A percentile compares a stretch with the other conserved stretches of the same genome.
Conservation (phyloP, 2,888 invertebrate genomes). For the Eumerus sabulonum region DNA sequence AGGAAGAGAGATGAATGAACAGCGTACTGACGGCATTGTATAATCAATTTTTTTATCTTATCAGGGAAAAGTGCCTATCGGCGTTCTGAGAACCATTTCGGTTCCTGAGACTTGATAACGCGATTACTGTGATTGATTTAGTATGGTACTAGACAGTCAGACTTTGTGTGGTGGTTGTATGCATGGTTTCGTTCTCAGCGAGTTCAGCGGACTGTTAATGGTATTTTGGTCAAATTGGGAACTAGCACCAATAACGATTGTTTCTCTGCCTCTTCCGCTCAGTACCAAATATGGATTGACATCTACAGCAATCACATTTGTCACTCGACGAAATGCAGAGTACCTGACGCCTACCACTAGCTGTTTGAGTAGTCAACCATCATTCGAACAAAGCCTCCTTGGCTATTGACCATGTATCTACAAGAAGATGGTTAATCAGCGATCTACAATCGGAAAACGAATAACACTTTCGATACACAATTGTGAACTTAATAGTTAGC, state of each 20-base stretch:
- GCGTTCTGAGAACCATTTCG: too few relatives aligned
- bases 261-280: slow-evolving; percentile 22
- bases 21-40: too few relatives aligned
- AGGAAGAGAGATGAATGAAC: too few relatives aligned
- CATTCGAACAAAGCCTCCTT: too few relatives aligned
- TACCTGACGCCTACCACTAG: neutral
- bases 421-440: neutral
- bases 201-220: slow-evolving; percentile 36
- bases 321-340: slow-evolving; percentile 35
- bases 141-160: too few relatives aligned
- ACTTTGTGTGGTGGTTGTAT: too few relatives aligned
- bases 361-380: too few relatives aligned
- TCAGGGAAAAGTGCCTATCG: too few relatives aligned
- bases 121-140: too few relatives aligned
- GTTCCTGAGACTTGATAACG: too few relatives aligned
- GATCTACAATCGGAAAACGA: slow-evolving; percentile 19
- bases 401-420: too few relatives aligned
- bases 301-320: slow-evolving; percentile 20
- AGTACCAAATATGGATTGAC: slow-evolving; percentile 25
- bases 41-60: too few relatives aligned
- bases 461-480: slow-evolving; percentile 36
- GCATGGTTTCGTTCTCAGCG: neutral
- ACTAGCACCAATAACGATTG: slow-evolving; percentile 41
- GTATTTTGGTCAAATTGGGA: slow-evolving; percentile 45
- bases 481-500: slow-evolving; percentile 25